Evolutionary conservation across 2,113 vertebrate species (phyloP), one percentile per base, ranked within the genome.

Genomic region (Silurus meridionalis): DNA sequence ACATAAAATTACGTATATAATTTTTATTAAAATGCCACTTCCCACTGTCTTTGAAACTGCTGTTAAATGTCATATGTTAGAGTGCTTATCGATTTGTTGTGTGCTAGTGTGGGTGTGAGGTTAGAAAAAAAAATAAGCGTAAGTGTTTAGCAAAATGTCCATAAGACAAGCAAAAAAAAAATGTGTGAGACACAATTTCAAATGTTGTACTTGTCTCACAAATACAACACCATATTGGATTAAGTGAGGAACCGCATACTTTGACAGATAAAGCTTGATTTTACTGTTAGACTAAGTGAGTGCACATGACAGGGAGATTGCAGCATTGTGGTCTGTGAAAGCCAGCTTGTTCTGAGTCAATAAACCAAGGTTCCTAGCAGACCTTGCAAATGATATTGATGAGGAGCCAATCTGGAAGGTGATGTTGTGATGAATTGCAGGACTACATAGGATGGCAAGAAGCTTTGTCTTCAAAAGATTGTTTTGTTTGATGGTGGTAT

Each of bases 311-410:
- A 78, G 3, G 74, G 52, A 23, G 48, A 15, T 14, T 55, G 69
- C 10, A 78, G 75, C 52, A 80, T 60, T 80, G 55, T 46, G 28
- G 25, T 46, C 17, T 79, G 75, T 60, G 28, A 80, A 80, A 80
- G 25, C 57, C 78, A 46, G 57, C 53, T 19, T 21, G 55, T 46
- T 60, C 25, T 4, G 7, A 57, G 25, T 80, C 78, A 80, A 60
- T 60, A 80, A 25, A 15, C 57, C 17, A 80, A 60, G 78, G 28
- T 79, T 79, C 55, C 77, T 79, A 79, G 55, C 14, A 80, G 25
- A 80, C 78, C 57, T 61, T 80, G 57, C 19, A 48, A 55, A 61
- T 48, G 17, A 80, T 46, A 80, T 80, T 61, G 57, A 80, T 61
- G 57, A 9, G 78, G 57, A 46, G 55, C 28, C 55, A 60, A 9